phyloP scores from a whole-genome alignment of 1,140 invertebrate genomes.

The Plutomurus gul region DNA sequence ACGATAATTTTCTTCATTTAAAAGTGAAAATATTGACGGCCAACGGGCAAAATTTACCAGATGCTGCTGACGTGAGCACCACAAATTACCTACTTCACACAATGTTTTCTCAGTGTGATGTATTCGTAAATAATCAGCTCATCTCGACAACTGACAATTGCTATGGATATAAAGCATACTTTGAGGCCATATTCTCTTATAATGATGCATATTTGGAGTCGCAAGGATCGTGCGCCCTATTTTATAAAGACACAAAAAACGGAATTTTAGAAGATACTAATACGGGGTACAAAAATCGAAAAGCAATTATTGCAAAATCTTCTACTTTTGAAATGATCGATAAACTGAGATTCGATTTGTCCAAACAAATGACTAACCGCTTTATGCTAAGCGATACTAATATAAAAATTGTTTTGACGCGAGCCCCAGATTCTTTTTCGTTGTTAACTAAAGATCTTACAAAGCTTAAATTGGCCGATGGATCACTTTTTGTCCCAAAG shows the following conservation, averaged over 20 bases:
- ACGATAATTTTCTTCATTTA: conserved; percentile 28
- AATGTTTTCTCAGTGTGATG: conserved; percentile 11
- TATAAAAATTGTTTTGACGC: conserved; percentile 31
- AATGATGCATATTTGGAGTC: not conserved
- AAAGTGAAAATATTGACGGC: not conserved
- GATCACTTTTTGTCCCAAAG: not conserved
- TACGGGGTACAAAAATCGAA: conserved; percentile 14
- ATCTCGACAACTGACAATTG: not conserved
- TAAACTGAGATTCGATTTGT: conserved; percentile 32
- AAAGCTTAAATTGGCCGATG: too few relatives aligned
- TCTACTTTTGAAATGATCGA: conserved; percentile 32
- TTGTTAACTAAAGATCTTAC: not conserved
- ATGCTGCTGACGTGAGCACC: conserved; percentile 13
- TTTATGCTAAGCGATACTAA: conserved; percentile 40
- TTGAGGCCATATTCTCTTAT: not conserved
- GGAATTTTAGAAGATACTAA: not conserved
- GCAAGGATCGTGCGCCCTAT: not conserved
- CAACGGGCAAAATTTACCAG: not conserved
- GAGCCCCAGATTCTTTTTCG: conserved; percentile 24
- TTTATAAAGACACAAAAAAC: not conserved
- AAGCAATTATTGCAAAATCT: not conserved
- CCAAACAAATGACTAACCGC: conserved; percentile 18
- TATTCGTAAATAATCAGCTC: not conserved
- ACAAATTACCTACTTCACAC: not conserved
- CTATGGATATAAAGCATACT: conserved; percentile 10